Evolutionary conservation across 2,113 vertebrate genomes (phyloP), one percentile per base, ranked within the genome.

Genomic region (Nannospalax galili): DNA sequence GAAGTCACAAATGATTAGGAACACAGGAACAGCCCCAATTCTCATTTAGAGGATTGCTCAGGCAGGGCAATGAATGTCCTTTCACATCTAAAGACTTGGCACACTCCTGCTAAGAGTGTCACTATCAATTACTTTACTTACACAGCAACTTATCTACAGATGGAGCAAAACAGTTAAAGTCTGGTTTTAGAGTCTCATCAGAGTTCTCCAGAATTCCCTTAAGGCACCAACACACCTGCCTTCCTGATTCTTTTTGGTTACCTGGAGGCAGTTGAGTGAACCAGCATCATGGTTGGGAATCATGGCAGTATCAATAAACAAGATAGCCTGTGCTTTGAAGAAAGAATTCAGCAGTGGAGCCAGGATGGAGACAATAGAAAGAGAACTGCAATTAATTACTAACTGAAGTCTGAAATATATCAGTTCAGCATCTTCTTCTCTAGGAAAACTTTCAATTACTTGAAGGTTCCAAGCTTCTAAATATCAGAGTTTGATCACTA

Each of bases 91-190:
- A 85, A 88, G 26, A 69, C 22, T 84, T 82, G 42, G 84, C 80
- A 86, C 15, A 82, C 3, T 87, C 26, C 19, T 94, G 70, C 58
- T 86, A 82, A 69, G 28, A 93, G 56, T 70, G 32, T 60, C 58
- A 58, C 24, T 89, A 82, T 10, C n/a, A 89, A 89, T 94, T 90
- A 85, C 64, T 70, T 69, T 70, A 20, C 86, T 88, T 94, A 70
- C 40, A 92, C 40, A 73, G 48, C 3, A 81, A 60, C 48, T 86
- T 75, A 67, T 91, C 16, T 89, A 89, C 28, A 91, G 37, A 95
- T 28, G 91, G 56, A 85, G 52, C 6, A 70, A 88, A 95, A 56
- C 30, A 89, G n/a, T 19, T 91, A 69, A 95, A 16, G 11, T 78
- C 22, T 93, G 40, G 58, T 52, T 42, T 94, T 74, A 72, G 67